Evolutionary conservation across 2,113 vertebrate species (phyloP).

Genomic region (Sander lucioperca): DNA sequence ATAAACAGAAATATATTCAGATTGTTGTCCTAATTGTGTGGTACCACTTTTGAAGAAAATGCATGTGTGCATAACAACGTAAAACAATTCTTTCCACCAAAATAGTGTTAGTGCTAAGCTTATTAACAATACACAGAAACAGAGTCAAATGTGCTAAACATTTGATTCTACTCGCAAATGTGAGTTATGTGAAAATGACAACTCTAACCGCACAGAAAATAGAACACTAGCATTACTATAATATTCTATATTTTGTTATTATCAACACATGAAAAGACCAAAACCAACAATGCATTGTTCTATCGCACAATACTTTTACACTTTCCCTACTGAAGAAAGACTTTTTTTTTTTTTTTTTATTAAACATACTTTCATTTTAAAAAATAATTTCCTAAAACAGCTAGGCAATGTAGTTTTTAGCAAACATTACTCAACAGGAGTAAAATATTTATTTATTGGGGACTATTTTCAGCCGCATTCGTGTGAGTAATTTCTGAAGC

Average conservation of each 20-base stretch:
- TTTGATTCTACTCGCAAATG: not conserved
- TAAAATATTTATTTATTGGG: not conserved
- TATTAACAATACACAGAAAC: not conserved
- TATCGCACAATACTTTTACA: not conserved
- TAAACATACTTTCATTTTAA: not conserved
- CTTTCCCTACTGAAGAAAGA: not conserved
- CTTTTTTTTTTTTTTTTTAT: not conserved
- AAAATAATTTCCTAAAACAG: conserved; percentile 1
- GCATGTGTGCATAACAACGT: not conserved
- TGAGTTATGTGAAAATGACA: not conserved
- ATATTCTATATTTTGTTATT: conserved; percentile 10
- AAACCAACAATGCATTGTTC: not conserved
- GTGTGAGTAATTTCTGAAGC: conserved; percentile 10
- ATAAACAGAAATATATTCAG: not conserved
- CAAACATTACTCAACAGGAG: conserved; percentile 15
- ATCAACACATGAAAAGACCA: conserved; percentile 4
- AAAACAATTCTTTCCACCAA: not conserved
- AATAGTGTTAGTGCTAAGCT: not conserved
- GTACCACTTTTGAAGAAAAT: not conserved
- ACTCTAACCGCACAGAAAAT: conserved; percentile 5
- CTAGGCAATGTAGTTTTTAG: not conserved
- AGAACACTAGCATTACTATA: conserved; percentile 2
- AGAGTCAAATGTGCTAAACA: not conserved
- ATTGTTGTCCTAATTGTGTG: not conserved
- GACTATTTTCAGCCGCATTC: conserved; percentile 14